Percentiles rank a stretch among this genome's conserved stretches.
phyloP scores from a whole-genome alignment of 2,888 invertebrate species.

The Spisula subtruncata region DNA sequence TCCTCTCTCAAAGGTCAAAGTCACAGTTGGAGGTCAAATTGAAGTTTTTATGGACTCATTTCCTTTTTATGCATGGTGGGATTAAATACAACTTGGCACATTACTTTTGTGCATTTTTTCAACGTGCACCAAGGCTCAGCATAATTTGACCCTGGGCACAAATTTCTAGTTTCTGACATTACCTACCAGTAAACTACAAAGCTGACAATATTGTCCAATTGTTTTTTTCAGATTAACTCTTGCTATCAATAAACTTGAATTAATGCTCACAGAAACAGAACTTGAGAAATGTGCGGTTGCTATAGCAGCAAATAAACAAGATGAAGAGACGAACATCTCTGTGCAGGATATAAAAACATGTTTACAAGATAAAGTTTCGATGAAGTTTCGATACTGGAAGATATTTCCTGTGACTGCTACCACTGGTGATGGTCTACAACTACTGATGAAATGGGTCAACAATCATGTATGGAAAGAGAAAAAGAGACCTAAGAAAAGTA shows the following conservation, averaged over 20 bases:
- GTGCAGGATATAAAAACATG: conserved; percentile 6
- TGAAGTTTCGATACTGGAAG: conserved; percentile 54
- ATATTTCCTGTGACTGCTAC: conserved; percentile 40
- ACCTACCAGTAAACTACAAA: too few species aligned
- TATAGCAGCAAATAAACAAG: conserved; percentile 59
- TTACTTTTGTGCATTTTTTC: too few species aligned
- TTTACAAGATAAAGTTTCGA: conserved; percentile 33
- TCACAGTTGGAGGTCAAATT: too few species aligned
- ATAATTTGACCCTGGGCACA: too few species aligned
- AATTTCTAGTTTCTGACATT: too few species aligned
- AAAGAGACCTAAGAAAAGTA: conserved; percentile 38
- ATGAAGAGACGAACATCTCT: conserved; percentile 15
- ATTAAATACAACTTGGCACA: too few species aligned
- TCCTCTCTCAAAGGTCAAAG: too few species aligned
- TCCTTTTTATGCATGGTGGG: too few species aligned
- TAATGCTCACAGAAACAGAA: conserved; percentile 48
- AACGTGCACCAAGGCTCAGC: too few species aligned
- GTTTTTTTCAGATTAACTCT: conserved; percentile 39
- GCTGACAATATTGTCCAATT: too few species aligned
- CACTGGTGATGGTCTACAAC: background rate
- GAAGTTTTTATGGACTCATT: too few species aligned
- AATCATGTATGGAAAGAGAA: conserved; percentile 47
- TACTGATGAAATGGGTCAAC: conserved; percentile 47
- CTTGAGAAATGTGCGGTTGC: conserved; percentile 53
- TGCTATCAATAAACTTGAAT: conserved; percentile 46